Base-by-base conservation (phyloP, 2,888 invertebrate species). In the Acleris holmiana region DNA sequence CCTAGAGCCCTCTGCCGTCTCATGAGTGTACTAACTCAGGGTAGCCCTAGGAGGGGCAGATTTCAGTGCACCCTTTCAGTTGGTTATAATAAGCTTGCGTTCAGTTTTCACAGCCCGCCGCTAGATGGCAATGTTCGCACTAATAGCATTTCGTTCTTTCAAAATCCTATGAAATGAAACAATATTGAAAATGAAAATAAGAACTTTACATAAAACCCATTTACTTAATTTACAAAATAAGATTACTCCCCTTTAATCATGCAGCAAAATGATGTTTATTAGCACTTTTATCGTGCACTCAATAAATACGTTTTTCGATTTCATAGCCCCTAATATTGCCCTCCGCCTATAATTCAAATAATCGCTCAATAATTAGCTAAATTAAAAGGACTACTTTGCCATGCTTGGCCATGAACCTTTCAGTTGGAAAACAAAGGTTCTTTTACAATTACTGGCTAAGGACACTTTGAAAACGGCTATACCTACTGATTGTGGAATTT, bases 121-220 rank as follows among this genome's bases (percentile, higher is more conserved):
- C 53, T 29, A 64, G 64, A 54, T 64, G 64, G 64, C 25, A 53
- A 40, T 10, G 25, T 49, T 59, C n/a, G 8, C 10, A 18, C 46
- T 35, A 40, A 17, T 3, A 17, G n/a, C 2, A 21, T 35, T 48
- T 21, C n/a, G 8, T n/a, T 35, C 4, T 48, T 29, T 29, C 10
- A 3, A 4, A 25, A 15, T 19, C 5, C 13, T 8, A 6, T 10
- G 2, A 48, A 48, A 21, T 21, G 5, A 23, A 15, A 48, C 21
- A 35, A 10, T 35, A 4, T 35, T 35, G 13, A 4, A 29, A 50
- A 4, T 1, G 10, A 50, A 15, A 25, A 25, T 51, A 18, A 29
- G 17, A 3, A 7, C 23, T 35, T 35, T 1, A 35, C 3, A 10
- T 4, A 35, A 13, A 35, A 13, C 35, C 35, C 13, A 35, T 35